Conservation (phyloP, 2,113 vertebrate species). For the Daubentonia madagascariensis region DNA sequence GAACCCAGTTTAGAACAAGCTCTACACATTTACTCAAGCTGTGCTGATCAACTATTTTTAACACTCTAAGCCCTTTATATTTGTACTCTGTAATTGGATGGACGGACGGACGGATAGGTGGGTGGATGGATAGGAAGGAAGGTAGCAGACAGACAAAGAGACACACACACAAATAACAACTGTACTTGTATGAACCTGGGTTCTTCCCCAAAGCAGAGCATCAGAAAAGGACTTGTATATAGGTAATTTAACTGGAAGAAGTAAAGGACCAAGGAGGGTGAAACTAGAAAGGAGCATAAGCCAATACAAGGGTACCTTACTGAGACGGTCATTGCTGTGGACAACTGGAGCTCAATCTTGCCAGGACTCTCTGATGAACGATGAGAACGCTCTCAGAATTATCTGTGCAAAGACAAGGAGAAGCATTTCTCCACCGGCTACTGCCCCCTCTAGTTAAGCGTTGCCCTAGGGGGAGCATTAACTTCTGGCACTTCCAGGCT, state of each 20-base stretch:
- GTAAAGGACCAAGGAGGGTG: not conserved
- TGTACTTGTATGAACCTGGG: not conserved
- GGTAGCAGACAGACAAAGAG: not conserved
- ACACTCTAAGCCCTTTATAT: not conserved
- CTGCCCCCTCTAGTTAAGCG: not conserved
- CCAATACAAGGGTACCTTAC: not conserved
- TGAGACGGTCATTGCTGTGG: not conserved
- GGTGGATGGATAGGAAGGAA: not conserved
- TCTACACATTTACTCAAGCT: not conserved
- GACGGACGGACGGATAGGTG: not conserved
- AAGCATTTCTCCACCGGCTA: not conserved
- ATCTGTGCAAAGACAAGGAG: not conserved
- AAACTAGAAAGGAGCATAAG: not conserved
- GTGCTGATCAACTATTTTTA: not conserved
- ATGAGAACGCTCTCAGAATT: not conserved
- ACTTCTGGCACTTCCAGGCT: not conserved
- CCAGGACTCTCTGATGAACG: not conserved
- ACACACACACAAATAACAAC: not conserved
- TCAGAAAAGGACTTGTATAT: not conserved
- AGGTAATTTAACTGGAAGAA: not conserved
- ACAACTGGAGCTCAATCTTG: not conserved
- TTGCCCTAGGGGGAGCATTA: not conserved
- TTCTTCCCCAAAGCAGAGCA: not conserved
- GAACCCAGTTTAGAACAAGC: conserved; percentile 24
- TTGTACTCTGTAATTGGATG: not conserved